phyloP scores from a whole-genome alignment of 2,888 invertebrate species.

The Camponotus fellah region DNA sequence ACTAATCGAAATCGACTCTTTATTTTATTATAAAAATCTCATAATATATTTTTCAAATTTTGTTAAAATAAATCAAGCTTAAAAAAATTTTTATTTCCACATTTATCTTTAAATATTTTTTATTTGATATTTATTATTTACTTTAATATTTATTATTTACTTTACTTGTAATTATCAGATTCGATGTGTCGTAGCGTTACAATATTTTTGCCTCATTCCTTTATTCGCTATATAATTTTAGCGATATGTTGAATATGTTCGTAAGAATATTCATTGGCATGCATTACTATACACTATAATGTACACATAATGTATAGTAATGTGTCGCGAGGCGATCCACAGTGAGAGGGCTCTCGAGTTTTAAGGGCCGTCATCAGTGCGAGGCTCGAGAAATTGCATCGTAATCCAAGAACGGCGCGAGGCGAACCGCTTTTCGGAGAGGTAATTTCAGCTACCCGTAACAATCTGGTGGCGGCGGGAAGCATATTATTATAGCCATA shows the following conservation, averaged over 20 bases:
- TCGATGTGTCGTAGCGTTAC: not conserved
- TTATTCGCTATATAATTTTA: constrained; percentile 17
- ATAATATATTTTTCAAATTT: not conserved
- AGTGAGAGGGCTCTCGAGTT: constrained; percentile 61
- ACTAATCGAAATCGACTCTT: not conserved
- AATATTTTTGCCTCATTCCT: not conserved
- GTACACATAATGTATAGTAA: constrained; percentile 62
- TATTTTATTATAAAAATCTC: not conserved
- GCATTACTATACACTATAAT: constrained; percentile 48
- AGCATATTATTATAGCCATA: constrained; percentile 80
- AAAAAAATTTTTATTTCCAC: not conserved
- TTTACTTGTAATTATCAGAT: not conserved
- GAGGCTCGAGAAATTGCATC: constrained; percentile 77
- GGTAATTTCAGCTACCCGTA: constrained; percentile 78
- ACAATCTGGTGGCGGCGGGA: constrained; percentile 70
- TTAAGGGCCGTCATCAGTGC: constrained; percentile 69
- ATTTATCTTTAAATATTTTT: not conserved
- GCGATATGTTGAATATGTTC: not conserved
- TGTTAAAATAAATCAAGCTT: not conserved
- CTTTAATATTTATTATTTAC: not conserved
- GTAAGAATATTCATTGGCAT: constrained; percentile 57
- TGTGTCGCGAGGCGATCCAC: constrained; percentile 47
- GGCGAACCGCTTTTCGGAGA: constrained; percentile 70
- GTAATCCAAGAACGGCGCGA: constrained; percentile 77
- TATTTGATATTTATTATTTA: no score